phyloP scores from a whole-genome alignment of 1,140 invertebrate species.

The Marisa cornuarietis region DNA sequence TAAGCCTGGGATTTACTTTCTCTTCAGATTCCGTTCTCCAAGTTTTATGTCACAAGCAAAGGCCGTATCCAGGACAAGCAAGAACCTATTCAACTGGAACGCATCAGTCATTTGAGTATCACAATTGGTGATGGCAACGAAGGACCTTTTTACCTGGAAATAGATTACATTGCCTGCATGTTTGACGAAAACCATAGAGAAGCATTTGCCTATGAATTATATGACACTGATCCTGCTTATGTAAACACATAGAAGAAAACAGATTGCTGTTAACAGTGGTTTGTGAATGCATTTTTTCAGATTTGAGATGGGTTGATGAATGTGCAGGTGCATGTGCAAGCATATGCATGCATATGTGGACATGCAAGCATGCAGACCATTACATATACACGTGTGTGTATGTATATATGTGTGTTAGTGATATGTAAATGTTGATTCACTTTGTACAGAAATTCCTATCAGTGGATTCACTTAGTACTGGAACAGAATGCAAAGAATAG shows the following conservation, averaged over 20 bases:
- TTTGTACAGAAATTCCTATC: not conserved
- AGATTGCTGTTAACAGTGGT: not conserved
- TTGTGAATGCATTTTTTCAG: not conserved
- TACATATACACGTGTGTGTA: not conserved
- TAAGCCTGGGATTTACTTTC: not conserved
- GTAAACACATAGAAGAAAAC: constrained; percentile 25
- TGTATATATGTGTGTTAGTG: too few relatives aligned
- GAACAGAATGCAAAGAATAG: too few relatives aligned
- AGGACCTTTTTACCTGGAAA: constrained; percentile 90
- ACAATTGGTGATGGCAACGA: constrained; percentile 78
- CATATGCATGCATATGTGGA: not conserved
- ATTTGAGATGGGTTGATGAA: too few relatives aligned
- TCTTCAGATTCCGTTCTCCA: constrained; percentile 90
- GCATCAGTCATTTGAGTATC: constrained; percentile 82
- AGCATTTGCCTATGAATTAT: constrained; percentile 91
- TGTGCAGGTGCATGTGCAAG: not conserved
- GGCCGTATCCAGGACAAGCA: constrained; percentile 90
- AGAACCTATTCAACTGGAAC: constrained; percentile 69
- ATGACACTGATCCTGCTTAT: constrained; percentile 62
- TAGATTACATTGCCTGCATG: constrained; percentile 90
- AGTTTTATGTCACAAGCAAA: constrained; percentile 85
- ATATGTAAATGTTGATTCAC: not conserved
- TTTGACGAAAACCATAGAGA: constrained; percentile 80
- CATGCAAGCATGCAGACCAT: not conserved
- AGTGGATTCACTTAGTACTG: not conserved